phyloP scores from a whole-genome alignment of 2,888 invertebrate species.

The Myathropa florea region DNA sequence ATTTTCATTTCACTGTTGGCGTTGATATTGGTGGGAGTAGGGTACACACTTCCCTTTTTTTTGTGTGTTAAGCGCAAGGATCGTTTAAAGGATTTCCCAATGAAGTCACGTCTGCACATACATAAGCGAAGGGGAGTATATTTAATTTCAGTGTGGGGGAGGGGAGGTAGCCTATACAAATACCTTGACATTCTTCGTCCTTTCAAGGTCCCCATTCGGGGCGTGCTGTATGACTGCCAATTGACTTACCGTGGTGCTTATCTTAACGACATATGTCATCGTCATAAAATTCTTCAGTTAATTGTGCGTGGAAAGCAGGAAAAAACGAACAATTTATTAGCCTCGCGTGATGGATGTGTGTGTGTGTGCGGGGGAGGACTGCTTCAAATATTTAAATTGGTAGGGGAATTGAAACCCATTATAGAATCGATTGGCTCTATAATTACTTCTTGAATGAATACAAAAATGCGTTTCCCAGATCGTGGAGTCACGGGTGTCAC shows the following conservation, averaged over 20 bases:
- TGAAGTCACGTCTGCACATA: background rate
- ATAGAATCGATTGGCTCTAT: background rate
- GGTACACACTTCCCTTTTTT: background rate
- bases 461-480: background rate
- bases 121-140: background rate
- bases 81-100: too few relatives aligned
- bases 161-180: too few relatives aligned
- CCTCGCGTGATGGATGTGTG: conserved; percentile 19
- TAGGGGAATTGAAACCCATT: background rate
- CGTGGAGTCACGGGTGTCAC: background rate
- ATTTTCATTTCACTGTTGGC: background rate
- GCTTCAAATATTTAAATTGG: background rate
- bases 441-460: background rate
- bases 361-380: background rate
- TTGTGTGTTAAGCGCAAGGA: background rate
- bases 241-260: conserved; percentile 37
- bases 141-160: background rate
- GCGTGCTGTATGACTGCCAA: conserved; percentile 4
- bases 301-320: conserved; percentile 34
- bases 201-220: background rate
- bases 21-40: background rate
- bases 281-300: conserved; percentile 39
- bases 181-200: background rate
- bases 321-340: conserved; percentile 4
- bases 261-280: conserved; percentile 36